Evolutionary conservation across 2,888 invertebrate genomes (phyloP).

Genomic region (Heteromurus nitidus): DNA sequence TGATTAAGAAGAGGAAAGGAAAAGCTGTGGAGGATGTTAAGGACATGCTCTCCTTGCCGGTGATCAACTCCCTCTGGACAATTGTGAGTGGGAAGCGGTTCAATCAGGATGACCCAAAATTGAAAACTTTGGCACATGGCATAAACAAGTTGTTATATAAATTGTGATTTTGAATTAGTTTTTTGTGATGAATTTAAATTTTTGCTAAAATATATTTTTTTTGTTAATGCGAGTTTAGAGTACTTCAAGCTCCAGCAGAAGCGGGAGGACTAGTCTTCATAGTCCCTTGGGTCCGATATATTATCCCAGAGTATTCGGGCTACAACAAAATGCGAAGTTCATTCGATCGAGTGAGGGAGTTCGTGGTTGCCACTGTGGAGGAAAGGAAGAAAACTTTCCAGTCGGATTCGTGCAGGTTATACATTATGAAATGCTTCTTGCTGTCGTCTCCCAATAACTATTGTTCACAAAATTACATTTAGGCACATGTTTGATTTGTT

Average conservation of each 20-base stretch:
- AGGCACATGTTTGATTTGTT: background rate
- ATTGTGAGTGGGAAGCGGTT: slow-evolving; percentile 43
- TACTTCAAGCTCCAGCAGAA: slow-evolving; percentile 29
- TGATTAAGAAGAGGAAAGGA: background rate
- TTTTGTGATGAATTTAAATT: background rate
- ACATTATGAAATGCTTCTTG: background rate
- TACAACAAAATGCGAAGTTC: slow-evolving; percentile 27
- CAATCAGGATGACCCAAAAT: slow-evolving; percentile 37
- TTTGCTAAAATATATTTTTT: background rate
- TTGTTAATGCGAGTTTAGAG: background rate
- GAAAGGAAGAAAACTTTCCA: slow-evolving; percentile 38
- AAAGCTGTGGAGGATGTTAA: slow-evolving; percentile 11
- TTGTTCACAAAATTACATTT: background rate
- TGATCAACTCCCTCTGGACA: slow-evolving; percentile 54
- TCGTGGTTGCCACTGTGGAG: slow-evolving; percentile 24
- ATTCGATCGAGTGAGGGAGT: slow-evolving; percentile 2
- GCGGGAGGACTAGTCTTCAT: slow-evolving; percentile 47
- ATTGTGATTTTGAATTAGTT: background rate
- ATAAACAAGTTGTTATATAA: slow-evolving; percentile 19
- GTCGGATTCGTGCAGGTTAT: slow-evolving; percentile 26
- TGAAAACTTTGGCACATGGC: slow-evolving; percentile 41
- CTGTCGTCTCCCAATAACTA: background rate
- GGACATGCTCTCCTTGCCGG: slow-evolving; percentile 26
- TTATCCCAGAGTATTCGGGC: slow-evolving; percentile 41
- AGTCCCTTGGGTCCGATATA: slow-evolving; percentile 48